Conservation (phyloP, 2,797 vertebrate species). For the Miopithecus talapoin region DNA sequence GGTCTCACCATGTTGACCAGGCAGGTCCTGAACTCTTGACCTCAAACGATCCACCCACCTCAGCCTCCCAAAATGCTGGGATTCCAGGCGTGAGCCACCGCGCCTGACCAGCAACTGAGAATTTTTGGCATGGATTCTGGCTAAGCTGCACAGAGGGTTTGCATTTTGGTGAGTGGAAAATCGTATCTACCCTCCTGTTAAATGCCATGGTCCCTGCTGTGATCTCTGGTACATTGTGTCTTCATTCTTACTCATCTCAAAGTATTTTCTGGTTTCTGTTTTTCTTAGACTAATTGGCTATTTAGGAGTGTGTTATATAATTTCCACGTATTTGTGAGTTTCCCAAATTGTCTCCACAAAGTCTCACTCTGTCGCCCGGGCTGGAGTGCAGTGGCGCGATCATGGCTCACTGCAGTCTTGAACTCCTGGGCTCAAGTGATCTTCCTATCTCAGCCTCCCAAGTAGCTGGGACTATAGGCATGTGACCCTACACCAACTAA, state of each 20-base stretch:
- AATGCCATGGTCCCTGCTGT: not conserved
- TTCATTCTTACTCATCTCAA: not conserved
- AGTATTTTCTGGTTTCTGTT: not conserved
- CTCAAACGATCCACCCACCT: no score
- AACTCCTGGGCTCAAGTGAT: not conserved
- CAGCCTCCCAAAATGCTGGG: no score
- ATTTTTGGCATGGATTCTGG: fast-evolving
- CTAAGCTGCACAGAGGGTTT: not conserved
- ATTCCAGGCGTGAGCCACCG: no score
- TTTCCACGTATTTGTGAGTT: not conserved
- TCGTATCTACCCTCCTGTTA: fast-evolving
- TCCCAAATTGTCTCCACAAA: not conserved
- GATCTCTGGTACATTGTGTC: no score
- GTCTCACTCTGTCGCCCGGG: not conserved
- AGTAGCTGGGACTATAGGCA: not conserved
- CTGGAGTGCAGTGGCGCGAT: not conserved
- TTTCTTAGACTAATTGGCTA: not conserved
- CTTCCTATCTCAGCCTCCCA: not conserved
- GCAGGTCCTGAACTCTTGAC: no score
- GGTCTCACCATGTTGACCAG: no score
- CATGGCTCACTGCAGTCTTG: not conserved
- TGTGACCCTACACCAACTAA: not conserved
- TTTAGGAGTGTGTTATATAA: no score
- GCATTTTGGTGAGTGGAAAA: not conserved
- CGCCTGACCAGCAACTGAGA: no score